A percentile compares a stretch with the other conserved stretches of the same genome.
These are phyloP conservation scores for Scyliorhinus canicula DNA, from an alignment of 2,797 vertebrate genomes.

Conservation along the genomic window DNA sequence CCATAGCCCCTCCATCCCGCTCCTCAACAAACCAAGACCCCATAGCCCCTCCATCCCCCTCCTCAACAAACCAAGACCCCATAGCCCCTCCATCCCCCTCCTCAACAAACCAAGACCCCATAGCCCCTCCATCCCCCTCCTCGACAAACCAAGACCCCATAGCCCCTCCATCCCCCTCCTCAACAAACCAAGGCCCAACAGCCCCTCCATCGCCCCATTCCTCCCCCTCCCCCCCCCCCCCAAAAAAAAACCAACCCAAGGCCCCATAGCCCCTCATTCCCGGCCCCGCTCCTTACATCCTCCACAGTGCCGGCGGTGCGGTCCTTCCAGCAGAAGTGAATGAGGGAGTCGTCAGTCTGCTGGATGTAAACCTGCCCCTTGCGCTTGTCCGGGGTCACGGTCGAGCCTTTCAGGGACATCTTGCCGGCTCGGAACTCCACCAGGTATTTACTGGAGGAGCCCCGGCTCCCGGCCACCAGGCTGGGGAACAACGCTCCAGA, in stretches of 20 bases:
- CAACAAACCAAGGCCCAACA: too few relatives aligned
- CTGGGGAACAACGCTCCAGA: conserved; percentile 91
- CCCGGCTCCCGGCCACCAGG: conserved; percentile 82
- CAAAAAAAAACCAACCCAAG: neutral
- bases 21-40: too few relatives aligned
- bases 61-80: too few relatives aligned
- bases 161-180: too few relatives aligned
- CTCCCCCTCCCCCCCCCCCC: neutral
- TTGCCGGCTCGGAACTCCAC: conserved; percentile 94
- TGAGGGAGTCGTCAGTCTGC: conserved; percentile 90
- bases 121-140: too few relatives aligned
- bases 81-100: too few relatives aligned
- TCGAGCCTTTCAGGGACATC: conserved; percentile 85
- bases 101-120: too few relatives aligned
- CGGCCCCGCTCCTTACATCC: conserved; percentile 65
- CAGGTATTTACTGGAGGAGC: conserved; percentile 86
- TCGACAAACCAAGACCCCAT: too few relatives aligned
- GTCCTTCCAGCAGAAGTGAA: conserved; percentile 98
- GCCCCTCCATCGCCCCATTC: too few relatives aligned
- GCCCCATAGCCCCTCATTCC: too few relatives aligned
- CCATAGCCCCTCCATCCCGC: too few relatives aligned
- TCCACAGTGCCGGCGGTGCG: conserved; percentile 81
- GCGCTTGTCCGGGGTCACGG: conserved; percentile 88
- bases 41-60: too few relatives aligned
- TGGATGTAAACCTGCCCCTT: conserved; percentile 90